A percentile compares a stretch with the other conserved stretches of the same genome.
Conservation (phyloP, 2,888 invertebrate species). For the Sphinx pinastri region DNA sequence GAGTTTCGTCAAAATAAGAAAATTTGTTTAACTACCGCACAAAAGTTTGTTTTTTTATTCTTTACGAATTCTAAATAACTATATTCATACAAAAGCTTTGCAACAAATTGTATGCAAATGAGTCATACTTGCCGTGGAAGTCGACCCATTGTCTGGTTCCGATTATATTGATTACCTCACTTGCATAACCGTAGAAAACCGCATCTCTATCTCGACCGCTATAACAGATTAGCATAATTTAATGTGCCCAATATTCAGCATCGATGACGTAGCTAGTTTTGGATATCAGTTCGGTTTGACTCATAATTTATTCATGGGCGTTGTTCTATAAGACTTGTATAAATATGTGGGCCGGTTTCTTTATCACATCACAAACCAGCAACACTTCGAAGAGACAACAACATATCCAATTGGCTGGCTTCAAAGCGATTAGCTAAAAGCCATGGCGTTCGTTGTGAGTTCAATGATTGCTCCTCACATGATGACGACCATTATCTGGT, state of each 20-base stretch:
- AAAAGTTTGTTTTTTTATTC: neutral
- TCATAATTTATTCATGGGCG: slow-evolving; percentile 68
- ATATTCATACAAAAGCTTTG: neutral
- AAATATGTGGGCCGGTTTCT: slow-evolving; percentile 69
- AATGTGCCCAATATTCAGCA: slow-evolving; percentile 40
- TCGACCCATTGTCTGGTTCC: slow-evolving; percentile 15
- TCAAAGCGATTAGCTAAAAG: slow-evolving; percentile 80
- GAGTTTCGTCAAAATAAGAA: too few relatives aligned
- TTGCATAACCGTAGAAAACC: slow-evolving; percentile 50
- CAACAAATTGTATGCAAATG: neutral
- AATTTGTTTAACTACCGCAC: neutral
- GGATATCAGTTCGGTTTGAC: slow-evolving; percentile 53
- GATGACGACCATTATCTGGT: slow-evolving; percentile 22
- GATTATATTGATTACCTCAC: slow-evolving; percentile 27
- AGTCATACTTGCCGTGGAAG: neutral
- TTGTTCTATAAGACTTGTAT: slow-evolving; percentile 71
- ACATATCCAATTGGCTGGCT: slow-evolving; percentile 70
- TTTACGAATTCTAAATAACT: too few relatives aligned
- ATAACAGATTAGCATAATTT: slow-evolving; percentile 44
- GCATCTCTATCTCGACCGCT: slow-evolving; percentile 39
- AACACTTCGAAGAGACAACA: slow-evolving; percentile 73
- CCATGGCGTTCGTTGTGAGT: slow-evolving; percentile 83
- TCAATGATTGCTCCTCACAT: slow-evolving; percentile 24
- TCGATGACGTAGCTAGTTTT: slow-evolving; percentile 49
- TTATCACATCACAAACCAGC: slow-evolving; percentile 71